Base-by-base conservation (phyloP, 92 coral and sea anemone species). In the Phymanthus crucifer region DNA sequence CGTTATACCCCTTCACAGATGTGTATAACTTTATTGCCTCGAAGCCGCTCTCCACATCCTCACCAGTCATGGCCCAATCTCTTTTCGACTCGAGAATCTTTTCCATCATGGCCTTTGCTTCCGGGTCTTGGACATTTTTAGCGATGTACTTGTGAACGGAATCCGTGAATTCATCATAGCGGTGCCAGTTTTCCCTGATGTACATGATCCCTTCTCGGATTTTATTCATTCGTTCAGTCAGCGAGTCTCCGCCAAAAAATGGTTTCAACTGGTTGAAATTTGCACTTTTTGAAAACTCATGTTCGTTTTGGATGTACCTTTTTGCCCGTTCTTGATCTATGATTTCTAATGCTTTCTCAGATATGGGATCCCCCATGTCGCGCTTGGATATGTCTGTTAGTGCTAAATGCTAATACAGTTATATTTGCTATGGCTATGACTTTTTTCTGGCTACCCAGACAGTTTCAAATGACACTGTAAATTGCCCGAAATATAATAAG, bases 1-100 rank as follows among this genome's bases (percentile, higher is more conserved):
- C 43, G 61, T 74, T 48, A n/a, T 74, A 74, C 3, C 78, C 78
- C 31, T 74, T 34, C 36, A 12, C 78, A 21, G 78, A 74, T 17
- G 78, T 74, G 78, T 74, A 74, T 33, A 74, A 23, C 16, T 8
- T 4, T 19, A 74, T 17, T 17, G 66, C 64, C 19, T 48, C 24
- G 27, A 74, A 74, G 9, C 3, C 36, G 6, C 23, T 35, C 17
- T 74, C 78, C 31, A 34, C 40, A 27, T 50, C 43, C 29, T 34
- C 78, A 0, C 52, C n/a, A n/a, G 50, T 4, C 6, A 36, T 21
- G 31, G 76, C 76, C 78, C 78, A 74, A n/a, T 74, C 65, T 27
- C 32, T 50, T 23, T 50, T 74, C 6, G 32, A 2, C 21, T 34
- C 4, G 0, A 74, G 78, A 74, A 74, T 12, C 10, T 29, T 29